Percentiles rank a stretch among this genome's conserved stretches.
Conservation (phyloP, 2,113 vertebrate genomes). For the Columbina picui region DNA sequence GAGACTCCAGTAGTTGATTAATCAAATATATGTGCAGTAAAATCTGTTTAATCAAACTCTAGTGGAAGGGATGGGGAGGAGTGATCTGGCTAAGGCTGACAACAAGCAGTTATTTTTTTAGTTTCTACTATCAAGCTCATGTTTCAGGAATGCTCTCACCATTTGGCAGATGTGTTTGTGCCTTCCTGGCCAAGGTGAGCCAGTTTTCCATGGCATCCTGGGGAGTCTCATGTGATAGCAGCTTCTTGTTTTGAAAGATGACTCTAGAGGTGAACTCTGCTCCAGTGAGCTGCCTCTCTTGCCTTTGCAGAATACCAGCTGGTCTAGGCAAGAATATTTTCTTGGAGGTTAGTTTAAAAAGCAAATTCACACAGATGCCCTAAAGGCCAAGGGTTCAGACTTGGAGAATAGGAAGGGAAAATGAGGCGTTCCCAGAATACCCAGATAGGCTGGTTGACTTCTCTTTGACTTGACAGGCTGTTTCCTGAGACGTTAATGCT, state of each 20-base stretch:
- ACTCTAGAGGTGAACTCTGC: neutral
- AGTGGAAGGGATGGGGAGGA: neutral
- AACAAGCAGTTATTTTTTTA: neutral
- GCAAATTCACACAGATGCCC: neutral
- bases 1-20: neutral
- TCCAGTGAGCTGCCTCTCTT: neutral
- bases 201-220: neutral
- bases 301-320: neutral
- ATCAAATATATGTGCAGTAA: neutral
- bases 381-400: neutral
- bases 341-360: neutral
- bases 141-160: neutral
- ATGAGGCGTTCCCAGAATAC: neutral
- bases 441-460: neutral
- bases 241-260: constrained; percentile 33
- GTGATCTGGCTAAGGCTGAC: neutral
- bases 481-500: neutral
- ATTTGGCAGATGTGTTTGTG: neutral
- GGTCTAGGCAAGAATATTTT: neutral
- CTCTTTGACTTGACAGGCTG: neutral
- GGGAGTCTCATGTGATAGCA: neutral
- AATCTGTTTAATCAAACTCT: neutral
- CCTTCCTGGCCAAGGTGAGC: neutral
- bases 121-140: neutral
- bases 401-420: neutral